A percentile compares a stretch with the other conserved stretches of the same genome.
Evolutionary conservation across 2,797 vertebrate genomes (phyloP).

Genomic region (Tadarida brasiliensis): DNA sequence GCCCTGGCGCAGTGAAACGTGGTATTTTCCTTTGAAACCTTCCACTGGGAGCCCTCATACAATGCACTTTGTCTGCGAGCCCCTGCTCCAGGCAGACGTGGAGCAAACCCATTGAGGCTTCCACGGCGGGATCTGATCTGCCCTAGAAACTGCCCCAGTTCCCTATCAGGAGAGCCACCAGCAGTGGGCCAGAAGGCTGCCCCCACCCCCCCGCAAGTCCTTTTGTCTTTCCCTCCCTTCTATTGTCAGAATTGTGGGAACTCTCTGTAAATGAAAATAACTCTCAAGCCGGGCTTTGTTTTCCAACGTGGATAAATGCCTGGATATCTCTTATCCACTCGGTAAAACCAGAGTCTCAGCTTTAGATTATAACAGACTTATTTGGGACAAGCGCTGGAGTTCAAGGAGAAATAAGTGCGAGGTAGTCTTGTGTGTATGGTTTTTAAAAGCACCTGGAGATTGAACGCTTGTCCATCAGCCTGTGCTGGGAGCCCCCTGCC

Average conservation of each 20-base stretch:
- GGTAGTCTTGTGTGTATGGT: not conserved
- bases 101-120: conserved; percentile 61
- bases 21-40: conserved; percentile 40
- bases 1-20: conserved; percentile 43
- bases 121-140: conserved; percentile 67
- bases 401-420: not conserved
- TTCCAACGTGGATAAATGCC: not conserved
- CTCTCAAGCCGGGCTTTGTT: conserved; percentile 48
- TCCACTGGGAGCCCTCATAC: conserved; percentile 57
- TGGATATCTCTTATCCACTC: not conserved
- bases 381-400: not conserved
- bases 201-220: not conserved
- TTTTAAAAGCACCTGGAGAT: not conserved
- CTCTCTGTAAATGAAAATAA: conserved; percentile 57
- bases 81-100: conserved; percentile 37
- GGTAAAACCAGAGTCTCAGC: not conserved
- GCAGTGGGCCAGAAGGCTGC: not conserved
- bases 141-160: conserved; percentile 76
- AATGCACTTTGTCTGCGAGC: conserved; percentile 60
- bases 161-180: not conserved
- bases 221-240: conserved; percentile 9
- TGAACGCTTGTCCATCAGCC: not conserved
- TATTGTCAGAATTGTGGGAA: conserved; percentile 70
- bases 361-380: not conserved
- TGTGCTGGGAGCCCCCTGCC: no score